A percentile compares a stretch with the other conserved stretches of the same genome.
Conservation (phyloP, 2,113 vertebrate species). For the Pogonocichla stellata region DNA sequence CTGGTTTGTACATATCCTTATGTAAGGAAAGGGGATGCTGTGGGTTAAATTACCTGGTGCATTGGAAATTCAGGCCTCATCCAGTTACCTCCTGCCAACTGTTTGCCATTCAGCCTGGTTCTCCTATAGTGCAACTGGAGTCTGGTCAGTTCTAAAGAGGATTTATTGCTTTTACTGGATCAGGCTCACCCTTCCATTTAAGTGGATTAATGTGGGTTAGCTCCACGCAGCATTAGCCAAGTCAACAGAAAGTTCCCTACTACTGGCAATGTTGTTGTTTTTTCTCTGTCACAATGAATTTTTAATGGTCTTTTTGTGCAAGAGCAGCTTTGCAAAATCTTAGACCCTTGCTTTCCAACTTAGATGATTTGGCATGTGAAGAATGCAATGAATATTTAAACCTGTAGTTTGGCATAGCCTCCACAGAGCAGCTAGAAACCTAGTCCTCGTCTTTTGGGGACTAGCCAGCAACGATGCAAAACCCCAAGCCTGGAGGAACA, state of each 20-base stretch:
- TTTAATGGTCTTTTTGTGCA: slow-evolving; percentile 60
- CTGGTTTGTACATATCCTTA: accelerated
- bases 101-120: background rate
- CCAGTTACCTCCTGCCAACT: slow-evolving; percentile 6
- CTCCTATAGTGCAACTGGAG: background rate
- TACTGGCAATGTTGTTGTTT: slow-evolving; percentile 20
- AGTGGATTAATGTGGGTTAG: slow-evolving; percentile 60
- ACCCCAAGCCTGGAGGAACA: background rate
- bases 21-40: background rate
- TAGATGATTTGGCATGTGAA: slow-evolving; percentile 28
- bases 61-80: slow-evolving; percentile 5
- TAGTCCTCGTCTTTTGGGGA: background rate
- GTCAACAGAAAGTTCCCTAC: slow-evolving; percentile 45
- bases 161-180: slow-evolving; percentile 63
- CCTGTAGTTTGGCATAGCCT: slow-evolving; percentile 1
- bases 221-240: slow-evolving; percentile 38
- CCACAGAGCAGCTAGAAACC: background rate
- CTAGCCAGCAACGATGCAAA: background rate
- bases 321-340: slow-evolving; percentile 55
- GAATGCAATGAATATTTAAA: slow-evolving; percentile 52
- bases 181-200: slow-evolving; percentile 50
- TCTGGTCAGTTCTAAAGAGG: slow-evolving; percentile 46
- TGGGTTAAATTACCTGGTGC: background rate
- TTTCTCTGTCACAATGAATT: slow-evolving; percentile 36
- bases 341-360: background rate